Base-by-base conservation (phyloP, 2,888 invertebrate species). In the Myopa tessellatipennis region DNA sequence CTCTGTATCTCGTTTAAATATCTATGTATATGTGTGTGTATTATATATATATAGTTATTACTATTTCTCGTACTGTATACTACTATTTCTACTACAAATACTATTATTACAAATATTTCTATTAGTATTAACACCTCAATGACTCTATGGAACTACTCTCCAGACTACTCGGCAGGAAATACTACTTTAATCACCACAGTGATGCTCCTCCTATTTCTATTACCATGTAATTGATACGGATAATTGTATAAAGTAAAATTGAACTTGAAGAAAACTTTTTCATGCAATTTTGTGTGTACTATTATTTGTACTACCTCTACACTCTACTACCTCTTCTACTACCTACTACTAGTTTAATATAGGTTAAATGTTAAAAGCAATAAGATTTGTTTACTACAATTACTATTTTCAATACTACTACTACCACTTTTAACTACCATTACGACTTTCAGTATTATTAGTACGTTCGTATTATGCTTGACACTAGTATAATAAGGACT, bases 21-120 rank as follows among this genome's bases (percentile, higher is more conserved):
- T 65, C 10, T 74, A 52, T 74, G 16, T 74, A 10, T 74, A 52
- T 73, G 61, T 61, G 73, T 58, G 71, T 60, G 71, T 71, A 38
- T 71, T 45, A 61, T 45, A 40, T 45, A 73, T 74, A 50, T 26
- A 63, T 36, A 74, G 34, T 34, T 65, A 60, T 1, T 72, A 65
- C 10, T 38, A 8, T 65, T 38, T 34, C 34, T 36, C 8, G 4
- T 65, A 14, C 16, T 34, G n/a, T 38, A 8, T 65, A 38, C 36
- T 38, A 65, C 65, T 65, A 36, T 14, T 38, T 61, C 26, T 10
- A 61, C 18, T 61, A 26, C 34, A 10, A 63, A 63, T 34, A 63
- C 26, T 63, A 63, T 12, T 18, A 18, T 18, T 16, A 60, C 60
- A 10, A 26, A 26, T n/a, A 10, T 65, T 34, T 26, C 36, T 34